Conservation (phyloP, 2,113 vertebrate genomes). For the Mus spicilegus region DNA sequence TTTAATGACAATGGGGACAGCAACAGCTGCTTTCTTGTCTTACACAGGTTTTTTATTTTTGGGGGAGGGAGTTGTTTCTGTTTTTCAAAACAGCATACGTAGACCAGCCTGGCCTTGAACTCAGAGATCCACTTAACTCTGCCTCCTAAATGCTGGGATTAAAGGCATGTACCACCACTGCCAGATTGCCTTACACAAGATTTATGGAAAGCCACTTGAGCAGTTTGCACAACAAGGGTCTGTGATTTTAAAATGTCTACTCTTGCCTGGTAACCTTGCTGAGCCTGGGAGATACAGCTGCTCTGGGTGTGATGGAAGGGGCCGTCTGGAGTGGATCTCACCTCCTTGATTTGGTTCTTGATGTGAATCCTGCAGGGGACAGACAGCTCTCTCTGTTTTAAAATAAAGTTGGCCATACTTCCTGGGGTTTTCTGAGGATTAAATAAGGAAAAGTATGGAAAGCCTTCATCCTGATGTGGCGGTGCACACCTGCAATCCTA, state of each 20-base stretch:
- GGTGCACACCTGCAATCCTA: background rate
- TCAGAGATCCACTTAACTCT: too few relatives aligned
- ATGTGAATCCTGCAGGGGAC: background rate
- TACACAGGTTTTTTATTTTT: too few relatives aligned
- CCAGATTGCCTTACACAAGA: too few relatives aligned
- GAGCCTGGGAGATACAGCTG: background rate
- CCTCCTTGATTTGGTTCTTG: background rate
- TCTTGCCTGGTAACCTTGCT: background rate
- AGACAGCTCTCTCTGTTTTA: background rate
- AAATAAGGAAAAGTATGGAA: background rate
- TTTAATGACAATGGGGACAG: too few relatives aligned
- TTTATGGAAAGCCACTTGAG: background rate
- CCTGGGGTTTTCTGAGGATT: background rate
- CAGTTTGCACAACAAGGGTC: background rate
- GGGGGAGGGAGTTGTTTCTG: too few relatives aligned
- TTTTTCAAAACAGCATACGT: too few relatives aligned
- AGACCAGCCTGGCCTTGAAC: too few relatives aligned
- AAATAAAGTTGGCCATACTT: background rate
- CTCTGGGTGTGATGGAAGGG: rapidly evolving
- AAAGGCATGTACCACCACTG: too few relatives aligned
- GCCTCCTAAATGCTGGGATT: too few relatives aligned
- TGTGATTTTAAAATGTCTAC: background rate
- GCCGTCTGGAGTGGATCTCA: too few relatives aligned
- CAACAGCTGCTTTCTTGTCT: too few relatives aligned
- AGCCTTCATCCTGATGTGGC: background rate